Evolutionary conservation across 1,140 invertebrate genomes (phyloP).

Genomic region (Aporrectodea caliginosa): DNA sequence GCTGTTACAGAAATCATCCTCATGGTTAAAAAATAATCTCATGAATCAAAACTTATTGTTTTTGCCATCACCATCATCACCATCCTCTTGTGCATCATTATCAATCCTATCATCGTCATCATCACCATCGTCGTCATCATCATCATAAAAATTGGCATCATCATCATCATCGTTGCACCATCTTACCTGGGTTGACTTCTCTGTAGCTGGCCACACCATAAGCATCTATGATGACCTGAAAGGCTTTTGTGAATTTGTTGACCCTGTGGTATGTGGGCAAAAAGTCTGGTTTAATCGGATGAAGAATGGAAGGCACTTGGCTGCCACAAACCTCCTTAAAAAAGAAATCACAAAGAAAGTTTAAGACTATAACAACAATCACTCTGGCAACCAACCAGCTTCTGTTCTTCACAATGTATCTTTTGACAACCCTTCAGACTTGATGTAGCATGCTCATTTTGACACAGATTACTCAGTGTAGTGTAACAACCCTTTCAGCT

Average conservation of each 20-base stretch:
- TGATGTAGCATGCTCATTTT: no score
- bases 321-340: conserved; percentile 70
- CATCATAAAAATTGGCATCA: background rate
- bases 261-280: conserved; percentile 88
- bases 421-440: no score
- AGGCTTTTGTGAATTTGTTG: conserved; percentile 92
- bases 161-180: background rate
- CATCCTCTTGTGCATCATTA: background rate
- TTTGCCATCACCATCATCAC: background rate
- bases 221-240: conserved; percentile 91
- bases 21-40: background rate
- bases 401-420: no score
- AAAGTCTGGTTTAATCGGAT: conserved; percentile 83
- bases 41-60: background rate
- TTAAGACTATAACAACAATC: background rate
- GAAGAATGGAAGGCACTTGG: conserved; percentile 90
- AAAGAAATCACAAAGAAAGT: conserved; percentile 6
- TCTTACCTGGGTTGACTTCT: conserved; percentile 81
- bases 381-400: no score
- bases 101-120: background rate
- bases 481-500: no score
- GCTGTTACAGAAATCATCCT: background rate
- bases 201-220: conserved; percentile 92
- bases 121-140: no score
- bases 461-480: no score